These are phyloP conservation scores for Pseudeuparius sepicola DNA, from an alignment of 2,888 invertebrate species.

Conservation along the genomic window DNA sequence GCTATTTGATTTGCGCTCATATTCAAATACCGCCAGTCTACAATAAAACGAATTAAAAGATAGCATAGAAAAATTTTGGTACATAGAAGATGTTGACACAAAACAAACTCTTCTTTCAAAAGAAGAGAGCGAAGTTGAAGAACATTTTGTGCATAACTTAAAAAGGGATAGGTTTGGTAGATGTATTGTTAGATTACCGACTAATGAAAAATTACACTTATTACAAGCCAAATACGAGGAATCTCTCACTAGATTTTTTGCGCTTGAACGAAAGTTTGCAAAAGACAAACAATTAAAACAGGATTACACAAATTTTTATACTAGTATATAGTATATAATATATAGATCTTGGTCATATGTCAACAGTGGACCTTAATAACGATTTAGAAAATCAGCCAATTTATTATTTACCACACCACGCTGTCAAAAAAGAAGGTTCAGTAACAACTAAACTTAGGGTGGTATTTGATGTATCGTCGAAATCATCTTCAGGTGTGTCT, in stretches of 20 bases:
- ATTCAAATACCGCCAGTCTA: too few species aligned
- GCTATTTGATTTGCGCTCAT: too few species aligned
- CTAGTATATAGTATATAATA: too few species aligned
- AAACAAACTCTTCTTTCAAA: slow-evolving; percentile 1
- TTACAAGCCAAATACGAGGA: too few species aligned
- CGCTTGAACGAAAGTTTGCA: slow-evolving; percentile 10
- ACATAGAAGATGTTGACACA: slow-evolving; percentile 10
- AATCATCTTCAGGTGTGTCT: slow-evolving; percentile 11
- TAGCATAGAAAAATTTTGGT: slow-evolving; percentile 15
- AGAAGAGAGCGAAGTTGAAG: slow-evolving; percentile 14
- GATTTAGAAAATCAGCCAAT: too few species aligned
- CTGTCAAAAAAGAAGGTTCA: slow-evolving; percentile 12
- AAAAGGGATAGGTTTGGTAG: slow-evolving; percentile 8
- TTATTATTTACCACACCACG: slow-evolving; percentile 17
- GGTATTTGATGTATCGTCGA: slow-evolving; percentile 16
- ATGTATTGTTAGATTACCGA: slow-evolving; percentile 15
- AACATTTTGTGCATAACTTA: slow-evolving; percentile 12
- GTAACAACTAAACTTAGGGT: slow-evolving; percentile 16
- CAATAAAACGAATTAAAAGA: too few species aligned
- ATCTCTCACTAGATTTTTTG: slow-evolving; percentile 10
- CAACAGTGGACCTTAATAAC: too few species aligned
- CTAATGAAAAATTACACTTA: too few species aligned
- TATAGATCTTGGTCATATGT: slow-evolving; percentile 15
- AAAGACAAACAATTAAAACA: slow-evolving; percentile 4
- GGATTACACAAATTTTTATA: too few species aligned